A percentile compares a stretch with the other conserved stretches of the same genome.
phyloP scores from a whole-genome alignment of 2,888 invertebrate species.

The Pterostichus niger region DNA sequence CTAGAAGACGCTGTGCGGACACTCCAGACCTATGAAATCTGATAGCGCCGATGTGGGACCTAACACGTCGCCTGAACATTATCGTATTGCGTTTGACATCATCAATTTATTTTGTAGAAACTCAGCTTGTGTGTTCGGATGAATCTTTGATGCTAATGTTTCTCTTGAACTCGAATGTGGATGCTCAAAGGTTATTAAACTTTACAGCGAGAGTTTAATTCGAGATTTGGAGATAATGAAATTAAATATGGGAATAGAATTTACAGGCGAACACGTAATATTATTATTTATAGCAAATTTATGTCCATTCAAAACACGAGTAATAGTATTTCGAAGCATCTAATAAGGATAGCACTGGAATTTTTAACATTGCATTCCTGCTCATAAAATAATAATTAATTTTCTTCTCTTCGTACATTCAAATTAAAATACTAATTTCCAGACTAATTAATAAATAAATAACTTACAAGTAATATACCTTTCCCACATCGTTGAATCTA shows the following conservation, averaged over 20 bases:
- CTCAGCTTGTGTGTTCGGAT: slow-evolving; percentile 9
- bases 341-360: too few species aligned
- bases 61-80: slow-evolving; percentile 33
- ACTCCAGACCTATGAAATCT: slow-evolving; percentile 53
- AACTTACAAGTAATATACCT: too few species aligned
- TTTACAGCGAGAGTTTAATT: slow-evolving; percentile 16
- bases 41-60: slow-evolving; percentile 50
- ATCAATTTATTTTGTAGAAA: slow-evolving; percentile 53
- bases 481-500: too few species aligned
- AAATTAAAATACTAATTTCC: too few species aligned
- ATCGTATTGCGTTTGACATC: slow-evolving; percentile 48
- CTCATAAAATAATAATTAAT: too few species aligned
- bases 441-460: too few species aligned
- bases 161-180: slow-evolving; percentile 25
- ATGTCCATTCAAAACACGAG: too few species aligned
- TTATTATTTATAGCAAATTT: too few species aligned
- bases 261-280: too few species aligned
- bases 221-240: slow-evolving; percentile 13
- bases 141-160: slow-evolving; percentile 53
- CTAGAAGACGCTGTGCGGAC: slow-evolving; percentile 19
- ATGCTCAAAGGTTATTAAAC: slow-evolving; percentile 44
- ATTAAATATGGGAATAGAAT: background rate
- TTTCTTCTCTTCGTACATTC: too few species aligned
- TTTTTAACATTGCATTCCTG: too few species aligned
- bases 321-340: too few species aligned